These are phyloP conservation scores for Todus mexicanus DNA, from an alignment of 2,797 vertebrate species.

Conservation along the genomic window DNA sequence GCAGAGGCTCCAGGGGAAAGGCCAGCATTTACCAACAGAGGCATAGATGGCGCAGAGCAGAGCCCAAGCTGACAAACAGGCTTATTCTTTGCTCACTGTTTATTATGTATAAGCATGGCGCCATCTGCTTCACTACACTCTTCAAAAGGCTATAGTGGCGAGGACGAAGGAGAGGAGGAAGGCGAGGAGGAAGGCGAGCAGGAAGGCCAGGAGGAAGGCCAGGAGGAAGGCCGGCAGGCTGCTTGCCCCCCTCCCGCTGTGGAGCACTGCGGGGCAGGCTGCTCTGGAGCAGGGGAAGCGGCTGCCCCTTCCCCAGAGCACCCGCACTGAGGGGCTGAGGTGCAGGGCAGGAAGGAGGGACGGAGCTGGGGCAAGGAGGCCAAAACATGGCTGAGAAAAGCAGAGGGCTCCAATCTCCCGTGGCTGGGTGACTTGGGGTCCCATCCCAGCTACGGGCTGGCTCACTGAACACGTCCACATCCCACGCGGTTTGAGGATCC, in stretches of 20 bases:
- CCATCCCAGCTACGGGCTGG: not conserved
- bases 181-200: not conserved
- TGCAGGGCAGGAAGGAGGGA: not conserved
- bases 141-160: not conserved
- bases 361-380: not conserved
- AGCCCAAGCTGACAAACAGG: not conserved
- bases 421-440: not conserved
- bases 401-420: not conserved
- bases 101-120: not conserved
- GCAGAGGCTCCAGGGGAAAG: not conserved
- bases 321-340: not conserved
- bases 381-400: not conserved
- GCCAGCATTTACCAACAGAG: not conserved
- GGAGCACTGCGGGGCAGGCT: not conserved
- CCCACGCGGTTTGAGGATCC: accelerated
- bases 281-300: accelerated
- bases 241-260: not conserved
- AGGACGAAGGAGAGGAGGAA: not conserved
- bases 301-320: not conserved
- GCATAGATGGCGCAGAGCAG: not conserved
- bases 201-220: not conserved
- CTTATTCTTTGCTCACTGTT: not conserved
- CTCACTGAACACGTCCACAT: accelerated
- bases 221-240: not conserved
- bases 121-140: not conserved